Evolutionary conservation across 1,140 invertebrate species (phyloP), one percentile per base, ranked within the genome.

Genomic region (Schmidtea mediterranea): DNA sequence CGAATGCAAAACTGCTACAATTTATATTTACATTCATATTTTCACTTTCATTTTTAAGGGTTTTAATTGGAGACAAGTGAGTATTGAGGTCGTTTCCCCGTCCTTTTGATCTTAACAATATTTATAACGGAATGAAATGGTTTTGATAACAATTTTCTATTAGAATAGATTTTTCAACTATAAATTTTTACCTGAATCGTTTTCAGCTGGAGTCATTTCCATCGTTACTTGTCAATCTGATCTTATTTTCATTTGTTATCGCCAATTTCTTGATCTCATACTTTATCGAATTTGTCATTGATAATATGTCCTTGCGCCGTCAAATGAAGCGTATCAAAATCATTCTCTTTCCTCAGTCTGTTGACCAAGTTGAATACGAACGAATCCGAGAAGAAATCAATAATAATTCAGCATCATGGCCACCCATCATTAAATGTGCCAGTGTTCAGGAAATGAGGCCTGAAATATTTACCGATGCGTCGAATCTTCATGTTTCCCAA

Each of bases 331-430:
- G 26, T 32, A 32, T 32, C 10, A 39, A 15, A 15, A 8, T 39
- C 5, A 39, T 3, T 39, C 38, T 15, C 6, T 24, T 45, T 9
- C 21, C 43, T 6, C 15, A 21, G n/a, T 45, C 15, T 24, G 21
- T 45, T 21, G 15, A 45, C 9, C 19, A 18, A 5, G 23, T 8
- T 22, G 46, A 48, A 13, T 48, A 48, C 24, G 36, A 48, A 19
- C 16, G 46, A 15, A 48, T 48, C 15, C 43, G 23, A 13, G 46
- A 48, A 24, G 46, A 48, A 40, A 37, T 48, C 3, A 18, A 48
- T 13, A 37, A 48, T 6, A 40, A 23, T 15, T 15, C 19, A 19
- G 23, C 15, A 15, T 5, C 36, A 13, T 48, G 46, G 46, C 46
- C 46, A 5, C 46, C 46, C 9, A 32, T 48, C 5, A 48, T 40